Evolutionary conservation across 1,140 invertebrate genomes (phyloP), one percentile per base, ranked within the genome.

Genomic region (Andricus grossulariae): DNA sequence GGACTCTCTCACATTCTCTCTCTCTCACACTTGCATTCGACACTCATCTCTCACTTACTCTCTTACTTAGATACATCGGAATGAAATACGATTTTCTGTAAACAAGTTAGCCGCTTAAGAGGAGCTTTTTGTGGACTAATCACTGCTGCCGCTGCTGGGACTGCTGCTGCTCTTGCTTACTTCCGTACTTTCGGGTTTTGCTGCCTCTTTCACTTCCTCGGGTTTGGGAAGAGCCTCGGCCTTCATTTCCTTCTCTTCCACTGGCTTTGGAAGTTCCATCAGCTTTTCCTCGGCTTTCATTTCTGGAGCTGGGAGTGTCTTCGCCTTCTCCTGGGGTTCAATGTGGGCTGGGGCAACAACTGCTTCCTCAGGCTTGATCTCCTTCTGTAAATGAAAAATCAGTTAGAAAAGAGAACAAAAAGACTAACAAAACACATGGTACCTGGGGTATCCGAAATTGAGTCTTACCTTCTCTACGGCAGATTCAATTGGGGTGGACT

Each of bases 161-260:
- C 76, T 76, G 79, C 81, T 83, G 78, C 82, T 87, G 74, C 80
- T 82, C 75, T 73, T 74, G 76, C 74, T 83, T 77, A 82, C 79
- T 70, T 85, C 79, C 73, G 81, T 76, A n/a, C 87, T 86, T n/a
- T 86, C 85, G 49, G 52, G 0, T 51, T 85, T 86, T 32, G 81
- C 82, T 71, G 86, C 83, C 11, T 83, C 83, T 50, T 86, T 86
- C 0, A 86, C 80, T 49, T 88, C 85, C 18, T 88, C 81, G 1
- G 86, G 87, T 74, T 89, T 86, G 1, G 87, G 87, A 1, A 89
- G 70, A 52, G 86, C 82, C 18, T 89, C 86, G 21, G 83, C 78
- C 16, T 89, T 83, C 10, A 49, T n/a, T 19, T 83, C 60, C 15
- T 66, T 66, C 13, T 66, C 83, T 3, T 82, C 78, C 0, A 50